Evolutionary conservation across 2,888 invertebrate genomes (phyloP).

Genomic region (Drosophila greeni): DNA sequence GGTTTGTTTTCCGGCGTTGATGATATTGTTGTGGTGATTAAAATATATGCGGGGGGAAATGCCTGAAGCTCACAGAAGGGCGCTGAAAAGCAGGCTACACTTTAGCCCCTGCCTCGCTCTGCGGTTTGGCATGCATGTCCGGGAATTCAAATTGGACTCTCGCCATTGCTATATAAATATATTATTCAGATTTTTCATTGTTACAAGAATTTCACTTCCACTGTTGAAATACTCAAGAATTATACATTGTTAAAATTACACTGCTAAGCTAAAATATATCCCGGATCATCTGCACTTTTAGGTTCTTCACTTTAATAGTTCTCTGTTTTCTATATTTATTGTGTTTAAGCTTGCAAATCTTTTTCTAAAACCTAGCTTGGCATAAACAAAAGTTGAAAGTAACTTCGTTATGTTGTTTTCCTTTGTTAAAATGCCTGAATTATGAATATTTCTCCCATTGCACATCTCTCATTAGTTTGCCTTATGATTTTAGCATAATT

Average conservation of each 20-base stretch:
- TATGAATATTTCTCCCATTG: conserved; percentile 1
- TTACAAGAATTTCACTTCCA: not conserved
- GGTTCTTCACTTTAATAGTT: not conserved
- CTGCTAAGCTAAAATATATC: not conserved
- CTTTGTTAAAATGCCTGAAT: not conserved
- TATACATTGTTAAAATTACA: not conserved
- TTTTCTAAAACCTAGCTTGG: not conserved
- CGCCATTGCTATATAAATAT: not conserved
- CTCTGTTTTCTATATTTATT: not conserved
- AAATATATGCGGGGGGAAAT: conserved; percentile 32
- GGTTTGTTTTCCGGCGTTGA: conserved; percentile 15
- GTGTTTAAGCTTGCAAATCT: not conserved
- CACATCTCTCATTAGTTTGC: conserved; percentile 21
- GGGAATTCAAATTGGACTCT: conserved; percentile 10
- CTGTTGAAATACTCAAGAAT: not conserved
- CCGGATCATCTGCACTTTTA: fast-evolving
- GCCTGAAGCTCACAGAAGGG: conserved; percentile 2
- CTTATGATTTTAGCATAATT: conserved; percentile 23
- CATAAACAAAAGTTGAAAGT: not conserved
- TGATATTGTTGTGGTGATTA: conserved; percentile 48
- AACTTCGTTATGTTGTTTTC: not conserved
- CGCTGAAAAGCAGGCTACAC: conserved; percentile 24
- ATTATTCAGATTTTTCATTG: not conserved
- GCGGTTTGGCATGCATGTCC: conserved; percentile 13
- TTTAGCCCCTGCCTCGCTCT: not conserved